Percentiles rank a stretch among this genome's conserved stretches.
These are phyloP conservation scores for Stenurella melanura DNA, from an alignment of 2,888 invertebrate species.

Conservation along the genomic window DNA sequence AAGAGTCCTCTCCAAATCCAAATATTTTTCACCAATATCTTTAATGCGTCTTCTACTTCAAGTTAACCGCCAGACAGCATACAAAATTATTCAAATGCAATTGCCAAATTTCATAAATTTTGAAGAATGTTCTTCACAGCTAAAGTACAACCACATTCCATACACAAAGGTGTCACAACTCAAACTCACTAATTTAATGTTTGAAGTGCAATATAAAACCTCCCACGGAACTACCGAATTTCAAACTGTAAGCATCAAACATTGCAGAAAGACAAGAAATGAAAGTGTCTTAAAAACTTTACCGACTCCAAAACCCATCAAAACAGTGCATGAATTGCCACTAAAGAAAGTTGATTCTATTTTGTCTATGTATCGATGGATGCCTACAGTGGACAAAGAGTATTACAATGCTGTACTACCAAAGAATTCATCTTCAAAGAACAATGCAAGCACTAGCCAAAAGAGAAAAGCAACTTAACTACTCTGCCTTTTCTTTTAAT, in stretches of 20 bases:
- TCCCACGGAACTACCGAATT: slow-evolving; percentile 10
- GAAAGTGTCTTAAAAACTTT: slow-evolving; percentile 21
- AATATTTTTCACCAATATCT: slow-evolving; percentile 42
- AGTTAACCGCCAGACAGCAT: slow-evolving; percentile 28
- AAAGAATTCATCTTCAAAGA: slow-evolving; percentile 28
- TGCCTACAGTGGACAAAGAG: slow-evolving; percentile 39
- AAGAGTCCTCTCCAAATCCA: slow-evolving; percentile 45
- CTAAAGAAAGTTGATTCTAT: slow-evolving; percentile 38
- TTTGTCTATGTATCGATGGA: slow-evolving; percentile 40
- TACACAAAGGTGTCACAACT: slow-evolving; percentile 29
- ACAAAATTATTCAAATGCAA: slow-evolving; percentile 38
- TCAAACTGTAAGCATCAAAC: slow-evolving; percentile 9
- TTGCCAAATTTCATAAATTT: slow-evolving; percentile 37
- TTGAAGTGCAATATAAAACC: slow-evolving; percentile 28
- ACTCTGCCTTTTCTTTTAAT: slow-evolving; percentile 5
- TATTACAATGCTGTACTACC: slow-evolving; percentile 38
- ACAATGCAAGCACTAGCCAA: slow-evolving; percentile 20
- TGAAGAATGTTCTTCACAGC: slow-evolving; percentile 20
- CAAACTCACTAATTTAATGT: slow-evolving; percentile 20
- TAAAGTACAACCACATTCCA: slow-evolving; percentile 38
- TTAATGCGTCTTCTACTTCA: slow-evolving; percentile 30
- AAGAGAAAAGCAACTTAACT: slow-evolving; percentile 9
- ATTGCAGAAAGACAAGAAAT: slow-evolving; percentile 9
- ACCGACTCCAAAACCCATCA: slow-evolving; percentile 14
- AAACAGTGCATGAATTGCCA: slow-evolving; percentile 31